Conservation (phyloP, 1,140 invertebrate genomes). For the Armadillidium nasatum region DNA sequence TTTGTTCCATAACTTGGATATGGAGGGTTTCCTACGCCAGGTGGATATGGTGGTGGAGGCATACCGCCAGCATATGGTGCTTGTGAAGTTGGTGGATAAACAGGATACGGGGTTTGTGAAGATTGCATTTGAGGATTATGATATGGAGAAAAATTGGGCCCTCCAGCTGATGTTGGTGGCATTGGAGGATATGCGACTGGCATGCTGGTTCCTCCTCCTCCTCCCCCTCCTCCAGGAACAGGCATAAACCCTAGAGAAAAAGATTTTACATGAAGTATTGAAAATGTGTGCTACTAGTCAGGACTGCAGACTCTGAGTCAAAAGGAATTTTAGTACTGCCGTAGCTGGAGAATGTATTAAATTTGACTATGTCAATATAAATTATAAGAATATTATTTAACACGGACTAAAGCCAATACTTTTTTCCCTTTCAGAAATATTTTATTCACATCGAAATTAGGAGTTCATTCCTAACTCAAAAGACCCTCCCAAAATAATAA, state of each 20-base stretch:
- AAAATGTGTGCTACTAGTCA: no score
- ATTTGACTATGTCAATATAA: no score
- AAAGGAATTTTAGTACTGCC: no score
- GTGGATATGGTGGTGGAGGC: conserved; percentile 42
- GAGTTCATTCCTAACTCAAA: no score
- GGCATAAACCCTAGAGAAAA: conserved; percentile 86
- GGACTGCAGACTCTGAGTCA: no score
- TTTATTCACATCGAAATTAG: no score
- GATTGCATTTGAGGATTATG: conserved; percentile 46
- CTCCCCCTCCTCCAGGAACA: conserved; percentile 54
- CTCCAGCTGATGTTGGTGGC: conserved; percentile 19
- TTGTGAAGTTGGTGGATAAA: conserved; percentile 29
- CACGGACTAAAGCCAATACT: no score
- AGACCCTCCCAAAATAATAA: no score
- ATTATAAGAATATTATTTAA: no score
- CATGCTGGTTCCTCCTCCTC: no score
- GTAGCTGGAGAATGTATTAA: no score
- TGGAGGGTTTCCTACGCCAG: conserved; percentile 51
- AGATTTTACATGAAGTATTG: conserved; percentile 68
- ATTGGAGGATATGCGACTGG: not conserved
- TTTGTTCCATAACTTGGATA: not conserved
- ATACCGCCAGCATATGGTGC: conserved; percentile 47
- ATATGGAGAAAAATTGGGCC: not conserved
- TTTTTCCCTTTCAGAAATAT: no score
- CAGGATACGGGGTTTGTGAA: conserved; percentile 27